Percentiles rank a stretch among this genome's conserved stretches.
Evolutionary conservation across 35 echinoderm and acorn worm species (phyloP).

Genomic region (Stichopus chloronotus): DNA sequence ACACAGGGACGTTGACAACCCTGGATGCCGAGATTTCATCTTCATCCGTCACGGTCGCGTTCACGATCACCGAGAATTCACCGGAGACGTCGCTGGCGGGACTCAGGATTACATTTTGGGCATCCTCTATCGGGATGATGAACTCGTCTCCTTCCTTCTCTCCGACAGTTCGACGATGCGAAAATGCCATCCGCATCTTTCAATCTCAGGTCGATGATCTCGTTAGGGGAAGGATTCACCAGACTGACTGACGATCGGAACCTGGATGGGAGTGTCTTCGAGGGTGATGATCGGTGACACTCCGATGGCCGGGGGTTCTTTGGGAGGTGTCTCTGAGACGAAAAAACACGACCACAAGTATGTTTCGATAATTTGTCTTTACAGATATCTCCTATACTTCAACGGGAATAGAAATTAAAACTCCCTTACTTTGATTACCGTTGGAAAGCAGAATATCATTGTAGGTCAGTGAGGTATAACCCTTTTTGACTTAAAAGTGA

Average conservation of each 20-base stretch:
- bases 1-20: neutral
- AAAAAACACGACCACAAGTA: neutral
- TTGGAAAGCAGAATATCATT: too few relatives aligned
- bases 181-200: neutral
- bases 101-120: neutral
- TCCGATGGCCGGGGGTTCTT: slow-evolving; percentile 13
- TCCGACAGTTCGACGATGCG: neutral
- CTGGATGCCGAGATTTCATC: neutral
- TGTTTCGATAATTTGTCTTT: neutral
- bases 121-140: neutral
- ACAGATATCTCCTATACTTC: too few relatives aligned
- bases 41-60: neutral
- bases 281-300: neutral
- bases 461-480: too few relatives aligned
- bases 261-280: neutral
- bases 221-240: neutral
- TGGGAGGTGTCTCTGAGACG: neutral
- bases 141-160: neutral
- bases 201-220: neutral
- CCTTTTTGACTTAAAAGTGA: too few relatives aligned
- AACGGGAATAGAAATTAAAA: too few relatives aligned
- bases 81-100: neutral
- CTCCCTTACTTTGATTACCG: too few relatives aligned
- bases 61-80: neutral
- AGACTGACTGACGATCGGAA: neutral